These are phyloP conservation scores for Eupithecia pulchellata DNA, from an alignment of 2,888 invertebrate genomes.

Conservation along the genomic window DNA sequence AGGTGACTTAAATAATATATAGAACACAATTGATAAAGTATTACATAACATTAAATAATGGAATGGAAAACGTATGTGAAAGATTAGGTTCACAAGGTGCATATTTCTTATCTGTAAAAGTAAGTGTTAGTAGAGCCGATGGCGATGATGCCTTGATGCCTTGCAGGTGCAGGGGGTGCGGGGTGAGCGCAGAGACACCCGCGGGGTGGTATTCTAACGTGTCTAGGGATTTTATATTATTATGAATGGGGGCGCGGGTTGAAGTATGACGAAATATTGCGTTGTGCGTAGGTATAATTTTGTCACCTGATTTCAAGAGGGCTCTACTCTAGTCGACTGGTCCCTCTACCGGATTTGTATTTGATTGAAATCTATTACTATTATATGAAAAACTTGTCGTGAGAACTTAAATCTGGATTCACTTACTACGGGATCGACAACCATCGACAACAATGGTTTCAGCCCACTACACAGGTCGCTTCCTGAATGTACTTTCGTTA, in stretches of 20 bases:
- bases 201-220: background rate
- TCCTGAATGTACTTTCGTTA: background rate
- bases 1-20: background rate
- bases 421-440: background rate
- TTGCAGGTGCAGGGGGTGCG: no score
- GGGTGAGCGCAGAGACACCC: background rate
- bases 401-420: background rate
- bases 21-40: background rate
- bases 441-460: background rate
- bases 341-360: background rate
- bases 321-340: background rate
- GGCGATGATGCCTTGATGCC: background rate
- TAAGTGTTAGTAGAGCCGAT: background rate
- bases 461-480: background rate
- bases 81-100: background rate
- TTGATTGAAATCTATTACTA: background rate
- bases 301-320: background rate
- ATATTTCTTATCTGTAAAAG: background rate
- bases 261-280: background rate
- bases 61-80: background rate
- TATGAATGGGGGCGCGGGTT: background rate
- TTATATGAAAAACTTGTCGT: background rate
- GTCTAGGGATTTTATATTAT: background rate
- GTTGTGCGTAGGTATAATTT: background rate
- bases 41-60: background rate